Base-by-base conservation (phyloP, 2,797 vertebrate genomes). In the Lates japonicus region DNA sequence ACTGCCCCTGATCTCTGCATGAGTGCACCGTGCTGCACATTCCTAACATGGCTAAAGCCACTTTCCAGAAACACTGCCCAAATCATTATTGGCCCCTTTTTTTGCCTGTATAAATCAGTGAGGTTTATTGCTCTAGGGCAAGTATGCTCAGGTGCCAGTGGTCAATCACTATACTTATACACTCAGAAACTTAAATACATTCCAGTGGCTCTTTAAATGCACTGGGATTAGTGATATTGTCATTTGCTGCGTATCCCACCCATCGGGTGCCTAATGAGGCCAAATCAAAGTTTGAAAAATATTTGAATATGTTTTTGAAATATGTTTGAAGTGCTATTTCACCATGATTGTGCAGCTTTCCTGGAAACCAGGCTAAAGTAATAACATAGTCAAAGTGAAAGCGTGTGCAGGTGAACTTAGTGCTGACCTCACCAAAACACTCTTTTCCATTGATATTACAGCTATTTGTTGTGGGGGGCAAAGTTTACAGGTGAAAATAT, bases 11-110 rank as follows among this genome's bases (percentile, higher is more conserved):
- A 70, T 69, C 44, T 33, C 33, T 62, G 44, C 19, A 20, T 76
- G 57, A 61, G 67, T 52, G 46, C 65, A 72, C 59, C 46, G n/a
- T 41, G 64, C 55, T 69, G 52, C 54, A 81, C 76, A 82, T 82
- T 90, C 77, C 76, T 78, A 16, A 74, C 52, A 22, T 80, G 57
- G 66, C 55, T 66, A 49, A 68, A 62, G 62, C 46, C 49, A 52
- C 62, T 71, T 82, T 81, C 37, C 57, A 73, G 54, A 75, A 84
- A 70, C 41, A 5, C 44, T 60, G 41, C 61, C 37, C 59, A 75
- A 60, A 74, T 71, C 60, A 33, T 31, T 70, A 14, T 37, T 61
- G 25, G 71, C 61, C 16, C 61, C 69, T 54, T 39, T 48, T 60
- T 70, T 41, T 51, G 62, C 49, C 31, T 65, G 16, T 57, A 31